Base-by-base conservation (phyloP, 2,113 vertebrate species). In the Hylia prasina region DNA sequence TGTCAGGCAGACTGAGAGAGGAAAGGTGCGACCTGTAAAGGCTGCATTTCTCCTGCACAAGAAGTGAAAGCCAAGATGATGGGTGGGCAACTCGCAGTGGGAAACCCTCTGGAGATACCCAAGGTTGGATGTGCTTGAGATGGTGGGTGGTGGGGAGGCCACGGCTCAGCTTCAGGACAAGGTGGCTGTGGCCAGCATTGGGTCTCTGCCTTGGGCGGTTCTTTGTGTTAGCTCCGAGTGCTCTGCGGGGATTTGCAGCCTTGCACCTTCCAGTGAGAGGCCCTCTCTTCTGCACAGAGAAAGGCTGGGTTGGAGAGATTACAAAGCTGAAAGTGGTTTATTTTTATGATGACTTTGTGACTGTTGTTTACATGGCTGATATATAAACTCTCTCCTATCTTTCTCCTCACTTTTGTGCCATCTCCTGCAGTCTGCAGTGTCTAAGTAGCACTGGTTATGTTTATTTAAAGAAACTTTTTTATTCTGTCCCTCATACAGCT, bases 131-230 rank as follows among this genome's bases (percentile, higher is more conserved):
- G 1, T 82, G n/a, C 61, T 64, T 72, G 40, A n/a, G 85, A 4
- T n/a, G n/a, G 13, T n/a, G 56, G 33, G 22, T 40, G 27, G 9
- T 60, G 31, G 25, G 42, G 23, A 76, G 47, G 23, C 35, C 16
- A 1, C 24, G 35, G 56, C 64, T 69, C 31, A 60, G 47, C 51
- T 25, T 1, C 1, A 35, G 65, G 28, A 15, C 22, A 15, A 6
- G 7, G 13, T 39, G 63, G 48, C 35, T 0, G 0, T 56, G 44
- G 37, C 65, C 48, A 71, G 28, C 54, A 1, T 1, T 30, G 45
- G 8, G 37, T 53, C 20, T 69, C 37, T 57, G 20, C 63, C 30
- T 80, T 28, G 30, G n/a, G 16, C 22, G 33, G 24, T 1, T 51
- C 25, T 82, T 65, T 71, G n/a, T 2, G 1, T 47, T 30, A 69